A percentile compares a stretch with the other conserved stretches of the same genome.
These are phyloP conservation scores for Lepidonotus clava DNA, from an alignment of 2,888 invertebrate species.

Conservation along the genomic window DNA sequence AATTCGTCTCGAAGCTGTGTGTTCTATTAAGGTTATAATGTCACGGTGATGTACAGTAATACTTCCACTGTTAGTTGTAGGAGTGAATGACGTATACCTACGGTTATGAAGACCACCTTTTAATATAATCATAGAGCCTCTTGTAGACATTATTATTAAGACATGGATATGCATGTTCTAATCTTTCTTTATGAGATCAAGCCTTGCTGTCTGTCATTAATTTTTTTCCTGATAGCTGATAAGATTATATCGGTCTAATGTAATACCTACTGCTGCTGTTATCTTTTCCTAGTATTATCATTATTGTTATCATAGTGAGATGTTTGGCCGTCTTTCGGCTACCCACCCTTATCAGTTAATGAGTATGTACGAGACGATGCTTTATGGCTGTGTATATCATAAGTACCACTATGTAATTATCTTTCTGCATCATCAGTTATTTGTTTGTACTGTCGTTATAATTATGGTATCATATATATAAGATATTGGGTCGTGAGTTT, in stretches of 20 bases:
- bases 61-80: constrained; percentile 38
- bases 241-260: constrained; percentile 29
- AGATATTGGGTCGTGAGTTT: too few relatives aligned
- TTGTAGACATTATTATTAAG: constrained; percentile 18
- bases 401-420: not conserved
- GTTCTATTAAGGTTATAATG: not conserved
- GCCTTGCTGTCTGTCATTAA: constrained; percentile 20
- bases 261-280: constrained; percentile 12
- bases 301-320: constrained; percentile 21
- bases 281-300: constrained; percentile 32
- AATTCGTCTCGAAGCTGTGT: not conserved
- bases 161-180: constrained; percentile 8
- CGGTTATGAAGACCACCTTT: constrained; percentile 3
- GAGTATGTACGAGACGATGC: constrained; percentile 14
- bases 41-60: constrained; percentile 35
- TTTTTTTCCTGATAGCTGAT: constrained; percentile 6
- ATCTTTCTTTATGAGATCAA: constrained; percentile 23
- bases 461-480: too few relatives aligned
- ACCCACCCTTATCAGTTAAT: constrained; percentile 35
- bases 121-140: too few relatives aligned
- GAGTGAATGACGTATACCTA: constrained; percentile 24
- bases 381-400: not conserved
- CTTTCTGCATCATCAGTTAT: constrained; percentile 37
- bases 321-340: not conserved
- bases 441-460: too few relatives aligned